phyloP scores from a whole-genome alignment of 2,797 vertebrate genomes.

The Tenualosa thibaudeaui region DNA sequence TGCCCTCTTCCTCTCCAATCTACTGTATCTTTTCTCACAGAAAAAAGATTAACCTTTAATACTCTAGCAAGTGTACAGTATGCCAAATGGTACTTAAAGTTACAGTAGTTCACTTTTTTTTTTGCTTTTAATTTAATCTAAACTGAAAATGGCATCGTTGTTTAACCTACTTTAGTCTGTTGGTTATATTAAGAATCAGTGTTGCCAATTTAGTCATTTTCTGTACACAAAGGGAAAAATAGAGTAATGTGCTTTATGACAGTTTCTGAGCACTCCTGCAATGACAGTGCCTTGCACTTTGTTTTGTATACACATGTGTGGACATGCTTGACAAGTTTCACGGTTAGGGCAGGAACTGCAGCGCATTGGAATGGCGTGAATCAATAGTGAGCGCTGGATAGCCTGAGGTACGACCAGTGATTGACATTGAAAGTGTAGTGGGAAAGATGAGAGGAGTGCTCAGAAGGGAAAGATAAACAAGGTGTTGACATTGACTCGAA shows the following conservation, averaged over 20 bases:
- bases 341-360: background rate
- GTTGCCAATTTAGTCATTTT: too few relatives aligned
- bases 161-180: background rate
- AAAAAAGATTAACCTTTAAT: background rate
- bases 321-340: background rate
- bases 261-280: background rate
- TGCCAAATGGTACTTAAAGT: background rate
- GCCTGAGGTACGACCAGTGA: background rate
- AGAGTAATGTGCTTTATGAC: background rate
- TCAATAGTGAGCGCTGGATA: background rate
- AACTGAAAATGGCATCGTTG: background rate
- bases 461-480: slow-evolving; percentile 27
- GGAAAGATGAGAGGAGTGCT: slow-evolving; percentile 19
- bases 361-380: background rate
- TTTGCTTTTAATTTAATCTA: background rate
- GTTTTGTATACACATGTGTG: background rate
- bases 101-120: background rate
- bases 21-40: background rate
- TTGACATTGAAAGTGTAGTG: background rate
- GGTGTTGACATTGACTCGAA: slow-evolving; percentile 31
- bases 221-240: background rate
- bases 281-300: background rate
- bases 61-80: background rate
- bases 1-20: background rate
- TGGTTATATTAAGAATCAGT: background rate